Evolutionary conservation across 2,113 vertebrate species (phyloP).

Genomic region (Sciurus niger): DNA sequence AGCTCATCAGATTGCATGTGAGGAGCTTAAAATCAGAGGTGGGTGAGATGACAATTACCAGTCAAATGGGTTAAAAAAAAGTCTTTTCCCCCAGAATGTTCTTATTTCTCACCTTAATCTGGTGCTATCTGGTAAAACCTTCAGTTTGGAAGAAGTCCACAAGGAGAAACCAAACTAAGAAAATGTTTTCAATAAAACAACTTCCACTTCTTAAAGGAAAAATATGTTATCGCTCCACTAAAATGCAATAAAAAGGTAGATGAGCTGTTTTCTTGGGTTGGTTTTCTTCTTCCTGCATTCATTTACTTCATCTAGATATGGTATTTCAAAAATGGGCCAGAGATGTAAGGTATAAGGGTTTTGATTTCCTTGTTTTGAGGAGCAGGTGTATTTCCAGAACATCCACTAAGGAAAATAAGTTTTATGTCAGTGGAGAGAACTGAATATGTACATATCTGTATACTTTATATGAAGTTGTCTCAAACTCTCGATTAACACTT

Average conservation of each 20-base stretch:
- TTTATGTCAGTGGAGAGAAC: conserved; percentile 14
- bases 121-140: neutral
- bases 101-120: neutral
- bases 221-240: neutral
- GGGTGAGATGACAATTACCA: neutral
- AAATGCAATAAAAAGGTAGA: neutral
- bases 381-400: conserved; percentile 25
- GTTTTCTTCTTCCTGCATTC: neutral
- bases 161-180: neutral
- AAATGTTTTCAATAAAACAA: neutral
- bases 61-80: neutral
- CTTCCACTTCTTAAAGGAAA: neutral
- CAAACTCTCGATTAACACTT: neutral
- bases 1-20: neutral
- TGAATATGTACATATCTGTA: neutral
- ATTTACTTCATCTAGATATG: conserved; percentile 17
- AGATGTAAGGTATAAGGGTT: neutral
- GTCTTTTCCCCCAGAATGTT: neutral
- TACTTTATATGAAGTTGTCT: neutral
- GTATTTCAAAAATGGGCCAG: neutral
- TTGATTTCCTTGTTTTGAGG: neutral
- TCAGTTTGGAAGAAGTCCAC: neutral
- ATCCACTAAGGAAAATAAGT: conserved; percentile 17
- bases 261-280: neutral
- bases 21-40: neutral